A percentile compares a stretch with the other conserved stretches of the same genome.
These are phyloP conservation scores for Myopa tessellatipennis DNA, from an alignment of 2,888 invertebrate genomes.

Conservation along the genomic window DNA sequence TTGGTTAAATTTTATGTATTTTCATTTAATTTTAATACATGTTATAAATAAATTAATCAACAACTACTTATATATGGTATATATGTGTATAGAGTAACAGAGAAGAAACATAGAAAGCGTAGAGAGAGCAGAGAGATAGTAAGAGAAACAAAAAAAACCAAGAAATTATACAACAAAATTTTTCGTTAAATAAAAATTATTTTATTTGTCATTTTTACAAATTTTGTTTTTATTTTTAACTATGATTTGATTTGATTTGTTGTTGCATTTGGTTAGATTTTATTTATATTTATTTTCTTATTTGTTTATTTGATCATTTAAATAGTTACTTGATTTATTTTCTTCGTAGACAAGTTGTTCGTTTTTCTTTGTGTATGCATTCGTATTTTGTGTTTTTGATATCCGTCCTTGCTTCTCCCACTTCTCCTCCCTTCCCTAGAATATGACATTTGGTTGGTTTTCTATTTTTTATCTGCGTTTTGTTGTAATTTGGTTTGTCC, in stretches of 20 bases:
- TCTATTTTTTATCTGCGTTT: slow-evolving; percentile 7
- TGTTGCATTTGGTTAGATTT: slow-evolving; percentile 17
- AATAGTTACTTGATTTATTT: slow-evolving; percentile 6
- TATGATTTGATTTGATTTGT: slow-evolving; percentile 31
- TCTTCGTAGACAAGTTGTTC: slow-evolving; percentile 3
- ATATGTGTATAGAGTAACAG: slow-evolving; percentile 8
- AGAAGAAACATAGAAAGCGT: too few species aligned
- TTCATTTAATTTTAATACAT: slow-evolving; percentile 28
- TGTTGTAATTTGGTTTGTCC: slow-evolving; percentile 11
- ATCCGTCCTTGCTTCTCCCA: background rate
- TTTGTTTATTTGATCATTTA: slow-evolving; percentile 30
- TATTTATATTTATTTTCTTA: slow-evolving; percentile 14
- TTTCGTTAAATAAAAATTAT: slow-evolving; percentile 38
- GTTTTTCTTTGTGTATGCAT: slow-evolving; percentile 4
- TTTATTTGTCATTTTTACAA: slow-evolving; percentile 35
- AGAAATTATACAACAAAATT: slow-evolving; percentile 29
- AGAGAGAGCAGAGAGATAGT: too few species aligned
- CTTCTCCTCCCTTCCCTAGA: background rate
- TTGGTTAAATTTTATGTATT: slow-evolving; percentile 22
- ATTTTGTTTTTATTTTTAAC: slow-evolving; percentile 26
- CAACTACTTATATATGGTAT: slow-evolving; percentile 8
- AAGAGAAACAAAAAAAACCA: slow-evolving; percentile 1
- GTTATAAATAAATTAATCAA: slow-evolving; percentile 15
- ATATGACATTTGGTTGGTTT: background rate
- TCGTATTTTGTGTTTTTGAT: background rate